phyloP scores from a whole-genome alignment of 2,888 invertebrate genomes.

The Sarcophaga carnaria region DNA sequence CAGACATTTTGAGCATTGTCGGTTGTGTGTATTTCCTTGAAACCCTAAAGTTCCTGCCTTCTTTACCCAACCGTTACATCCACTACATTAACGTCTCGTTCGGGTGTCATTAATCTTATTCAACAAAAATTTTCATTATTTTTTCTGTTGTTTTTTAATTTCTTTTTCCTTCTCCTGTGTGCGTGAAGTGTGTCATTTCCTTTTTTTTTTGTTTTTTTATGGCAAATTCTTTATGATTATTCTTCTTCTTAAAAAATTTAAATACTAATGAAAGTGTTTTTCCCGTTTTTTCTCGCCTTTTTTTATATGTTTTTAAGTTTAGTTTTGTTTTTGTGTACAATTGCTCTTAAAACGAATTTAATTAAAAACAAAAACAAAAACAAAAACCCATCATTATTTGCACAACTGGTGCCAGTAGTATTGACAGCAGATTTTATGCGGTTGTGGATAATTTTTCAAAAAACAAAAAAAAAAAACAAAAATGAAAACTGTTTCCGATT shows the following conservation, averaged over 20 bases:
- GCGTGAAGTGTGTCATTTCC: neutral
- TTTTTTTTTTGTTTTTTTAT: neutral
- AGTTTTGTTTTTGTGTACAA: neutral
- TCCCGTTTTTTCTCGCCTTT: neutral
- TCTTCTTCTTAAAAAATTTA: too few species aligned
- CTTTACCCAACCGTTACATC: too few species aligned
- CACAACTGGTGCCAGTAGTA: slow-evolving; percentile 33
- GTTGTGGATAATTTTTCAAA: neutral
- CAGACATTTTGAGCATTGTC: neutral
- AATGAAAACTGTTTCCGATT: neutral
- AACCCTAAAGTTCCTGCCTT: neutral
- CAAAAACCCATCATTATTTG: neutral
- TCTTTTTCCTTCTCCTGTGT: neutral
- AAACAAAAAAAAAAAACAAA: too few species aligned
- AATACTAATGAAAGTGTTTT: neutral
- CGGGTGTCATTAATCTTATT: slow-evolving; percentile 44
- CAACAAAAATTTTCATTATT: neutral
- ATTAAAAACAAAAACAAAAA: neutral
- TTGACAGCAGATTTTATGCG: slow-evolving; percentile 26
- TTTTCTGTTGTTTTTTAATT: neutral
- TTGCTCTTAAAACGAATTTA: neutral
- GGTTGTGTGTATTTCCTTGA: neutral
- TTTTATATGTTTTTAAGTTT: neutral
- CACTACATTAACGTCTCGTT: slow-evolving; percentile 12
- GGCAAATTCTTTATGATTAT: too few species aligned